Percentiles rank a stretch among this genome's conserved stretches.
Evolutionary conservation across 2,888 invertebrate genomes (phyloP).

Genomic region (Podabrus alpinus): DNA sequence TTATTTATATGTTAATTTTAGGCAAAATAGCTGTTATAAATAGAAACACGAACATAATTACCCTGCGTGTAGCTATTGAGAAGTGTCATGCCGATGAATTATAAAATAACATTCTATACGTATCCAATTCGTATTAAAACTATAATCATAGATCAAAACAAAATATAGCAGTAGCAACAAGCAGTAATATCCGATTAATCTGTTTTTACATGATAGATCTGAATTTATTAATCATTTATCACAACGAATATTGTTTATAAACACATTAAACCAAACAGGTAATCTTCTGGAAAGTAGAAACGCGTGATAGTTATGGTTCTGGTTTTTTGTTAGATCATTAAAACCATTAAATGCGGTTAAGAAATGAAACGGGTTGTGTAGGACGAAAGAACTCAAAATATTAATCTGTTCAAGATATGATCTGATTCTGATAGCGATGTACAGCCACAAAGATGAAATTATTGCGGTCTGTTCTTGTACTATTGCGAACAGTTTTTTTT

Average conservation of each 20-base stretch:
- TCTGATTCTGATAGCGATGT: constrained; percentile 43
- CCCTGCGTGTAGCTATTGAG: constrained; percentile 2
- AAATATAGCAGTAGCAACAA: constrained; percentile 31
- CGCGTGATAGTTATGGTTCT: constrained; percentile 17
- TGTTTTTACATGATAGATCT: constrained; percentile 33
- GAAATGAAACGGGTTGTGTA: constrained; percentile 12
- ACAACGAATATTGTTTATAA: constrained; percentile 40
- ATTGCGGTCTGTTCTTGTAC: constrained; percentile 39
- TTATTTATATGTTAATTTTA: not conserved
- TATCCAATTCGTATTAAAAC: constrained; percentile 11
- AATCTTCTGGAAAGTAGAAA: constrained; percentile 24
- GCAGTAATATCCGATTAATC: constrained; percentile 26
- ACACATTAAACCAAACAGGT: constrained; percentile 35
- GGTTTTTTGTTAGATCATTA: constrained; percentile 9
- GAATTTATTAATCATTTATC: constrained; percentile 39
- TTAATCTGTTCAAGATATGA: constrained; percentile 33
- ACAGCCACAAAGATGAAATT: constrained; percentile 42
- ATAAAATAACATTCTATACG: constrained; percentile 27
- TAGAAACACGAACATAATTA: constrained; percentile 2
- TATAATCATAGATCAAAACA: constrained; percentile 33
- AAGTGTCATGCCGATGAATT: constrained; percentile 10
- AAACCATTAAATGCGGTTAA: constrained; percentile 8
- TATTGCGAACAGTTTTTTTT: constrained; percentile 29
- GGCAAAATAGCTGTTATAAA: not conserved
- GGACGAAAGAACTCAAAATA: constrained; percentile 19